Evolutionary conservation across 2,797 vertebrate genomes (phyloP).

Genomic region (Acestrorhynchus altus): DNA sequence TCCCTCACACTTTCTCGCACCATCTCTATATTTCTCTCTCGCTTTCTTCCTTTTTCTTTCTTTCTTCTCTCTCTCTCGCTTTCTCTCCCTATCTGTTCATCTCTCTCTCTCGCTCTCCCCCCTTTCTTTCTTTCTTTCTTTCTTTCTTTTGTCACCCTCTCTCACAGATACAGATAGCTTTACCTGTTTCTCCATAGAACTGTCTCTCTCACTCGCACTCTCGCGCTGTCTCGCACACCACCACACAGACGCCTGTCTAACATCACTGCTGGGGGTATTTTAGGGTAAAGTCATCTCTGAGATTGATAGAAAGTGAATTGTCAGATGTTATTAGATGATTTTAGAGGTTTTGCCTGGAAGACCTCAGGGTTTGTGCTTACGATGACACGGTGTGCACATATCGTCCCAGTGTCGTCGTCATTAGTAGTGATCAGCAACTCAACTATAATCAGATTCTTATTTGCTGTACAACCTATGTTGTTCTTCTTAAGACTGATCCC

Average conservation of each 20-base stretch:
- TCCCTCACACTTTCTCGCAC: not conserved
- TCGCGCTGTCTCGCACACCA: not conserved
- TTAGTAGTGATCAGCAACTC: too few species aligned
- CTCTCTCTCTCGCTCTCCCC: not conserved
- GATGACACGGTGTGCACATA: not conserved
- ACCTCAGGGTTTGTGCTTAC: not conserved
- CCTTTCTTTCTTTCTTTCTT: not conserved
- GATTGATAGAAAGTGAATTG: conserved; percentile 29
- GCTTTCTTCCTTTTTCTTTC: not conserved
- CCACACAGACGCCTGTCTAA: not conserved
- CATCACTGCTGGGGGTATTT: not conserved
- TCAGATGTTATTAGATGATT: not conserved
- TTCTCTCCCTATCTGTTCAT: not conserved
- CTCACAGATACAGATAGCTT: not conserved
- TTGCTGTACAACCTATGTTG: too few species aligned
- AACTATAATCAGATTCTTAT: not conserved
- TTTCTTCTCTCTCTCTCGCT: not conserved
- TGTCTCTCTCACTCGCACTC: not conserved
- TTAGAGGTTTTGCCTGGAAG: not conserved
- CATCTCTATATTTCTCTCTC: not conserved
- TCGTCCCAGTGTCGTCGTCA: too few species aligned
- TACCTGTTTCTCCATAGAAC: not conserved
- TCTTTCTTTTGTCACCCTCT: not conserved
- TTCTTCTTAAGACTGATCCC: too few species aligned
- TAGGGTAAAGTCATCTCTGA: not conserved